A percentile compares a stretch with the other conserved stretches of the same genome.
phyloP scores from a whole-genome alignment of 2,888 invertebrate genomes.

The Idaea aversata region DNA sequence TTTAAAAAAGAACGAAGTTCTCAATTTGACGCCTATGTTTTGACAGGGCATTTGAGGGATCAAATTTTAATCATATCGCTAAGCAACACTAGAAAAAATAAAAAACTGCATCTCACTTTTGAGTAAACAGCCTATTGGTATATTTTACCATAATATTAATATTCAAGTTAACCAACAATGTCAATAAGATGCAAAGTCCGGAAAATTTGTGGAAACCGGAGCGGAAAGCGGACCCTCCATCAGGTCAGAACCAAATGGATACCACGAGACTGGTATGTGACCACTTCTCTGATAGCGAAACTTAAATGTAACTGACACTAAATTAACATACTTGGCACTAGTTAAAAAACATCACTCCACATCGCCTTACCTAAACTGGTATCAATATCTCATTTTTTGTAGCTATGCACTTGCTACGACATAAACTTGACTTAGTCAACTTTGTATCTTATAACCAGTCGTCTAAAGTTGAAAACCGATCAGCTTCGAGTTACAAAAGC shows the following conservation, averaged over 20 bases:
- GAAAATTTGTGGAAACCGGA: conserved; percentile 27
- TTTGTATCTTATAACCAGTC: conserved; percentile 4
- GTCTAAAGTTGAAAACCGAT: conserved; percentile 13
- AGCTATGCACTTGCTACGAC: conserved; percentile 21
- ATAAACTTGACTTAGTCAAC: conserved; percentile 5
- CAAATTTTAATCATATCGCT: no score
- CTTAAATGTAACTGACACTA: conserved; percentile 31
- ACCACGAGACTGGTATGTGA: conserved; percentile 17
- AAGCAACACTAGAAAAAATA: no score
- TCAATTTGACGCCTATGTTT: no score
- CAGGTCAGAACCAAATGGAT: conserved; percentile 18
- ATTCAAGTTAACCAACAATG: conserved; percentile 11
- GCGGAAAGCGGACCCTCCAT: conserved; percentile 27
- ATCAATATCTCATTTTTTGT: conserved; percentile 40
- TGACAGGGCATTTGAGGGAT: no score
- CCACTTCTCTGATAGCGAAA: conserved; percentile 20
- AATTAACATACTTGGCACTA: conserved; percentile 30
- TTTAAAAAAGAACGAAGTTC: no score
- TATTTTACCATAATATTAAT: not conserved
- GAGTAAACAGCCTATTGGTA: no score
- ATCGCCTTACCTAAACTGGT: conserved; percentile 34
- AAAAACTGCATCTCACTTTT: no score
- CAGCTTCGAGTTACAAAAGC: conserved; percentile 13
- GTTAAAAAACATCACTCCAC: conserved; percentile 27
- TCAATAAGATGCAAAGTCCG: conserved; percentile 23